phyloP scores from a whole-genome alignment of 2,888 invertebrate genomes.

The Acleris holmiana region DNA sequence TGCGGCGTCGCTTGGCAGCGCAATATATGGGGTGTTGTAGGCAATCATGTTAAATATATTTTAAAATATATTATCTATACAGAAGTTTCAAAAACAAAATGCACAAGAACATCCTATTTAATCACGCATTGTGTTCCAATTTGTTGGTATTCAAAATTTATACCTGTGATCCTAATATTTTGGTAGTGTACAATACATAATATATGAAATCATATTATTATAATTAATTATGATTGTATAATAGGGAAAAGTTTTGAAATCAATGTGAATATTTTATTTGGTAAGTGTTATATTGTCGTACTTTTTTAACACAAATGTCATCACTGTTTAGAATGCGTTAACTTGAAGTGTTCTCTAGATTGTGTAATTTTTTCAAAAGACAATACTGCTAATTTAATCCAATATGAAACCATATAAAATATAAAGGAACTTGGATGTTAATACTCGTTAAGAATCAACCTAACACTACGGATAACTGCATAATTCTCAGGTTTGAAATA shows the following conservation, averaged over 20 bases:
- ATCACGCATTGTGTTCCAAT: slow-evolving; percentile 55
- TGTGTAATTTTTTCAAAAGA: slow-evolving; percentile 16
- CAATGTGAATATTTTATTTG: slow-evolving; percentile 38
- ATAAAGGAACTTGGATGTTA: slow-evolving; percentile 18
- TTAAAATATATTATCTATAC: slow-evolving; percentile 66
- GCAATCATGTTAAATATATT: slow-evolving; percentile 76
- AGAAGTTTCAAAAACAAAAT: slow-evolving; percentile 66
- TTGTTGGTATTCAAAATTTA: slow-evolving; percentile 61
- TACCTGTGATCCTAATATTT: slow-evolving; percentile 41
- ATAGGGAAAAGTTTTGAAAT: slow-evolving; percentile 34
- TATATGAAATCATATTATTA: slow-evolving; percentile 36
- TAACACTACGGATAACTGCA: slow-evolving; percentile 26
- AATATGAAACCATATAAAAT: slow-evolving; percentile 13
- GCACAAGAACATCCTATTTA: slow-evolving; percentile 64
- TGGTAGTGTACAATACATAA: slow-evolving; percentile 34
- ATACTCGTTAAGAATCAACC: slow-evolving; percentile 27
- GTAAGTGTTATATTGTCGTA: slow-evolving; percentile 32
- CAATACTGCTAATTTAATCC: slow-evolving; percentile 21
- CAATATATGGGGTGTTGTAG: slow-evolving; percentile 77
- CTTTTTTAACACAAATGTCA: slow-evolving; percentile 27
- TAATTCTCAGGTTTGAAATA: slow-evolving; percentile 33
- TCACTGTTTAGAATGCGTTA: slow-evolving; percentile 25
- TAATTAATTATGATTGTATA: slow-evolving; percentile 31
- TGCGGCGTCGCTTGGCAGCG: slow-evolving; percentile 69
- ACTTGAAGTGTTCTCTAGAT: slow-evolving; percentile 9